Conservation (phyloP, 2,113 vertebrate species). For the Centrocercus urophasianus region DNA sequence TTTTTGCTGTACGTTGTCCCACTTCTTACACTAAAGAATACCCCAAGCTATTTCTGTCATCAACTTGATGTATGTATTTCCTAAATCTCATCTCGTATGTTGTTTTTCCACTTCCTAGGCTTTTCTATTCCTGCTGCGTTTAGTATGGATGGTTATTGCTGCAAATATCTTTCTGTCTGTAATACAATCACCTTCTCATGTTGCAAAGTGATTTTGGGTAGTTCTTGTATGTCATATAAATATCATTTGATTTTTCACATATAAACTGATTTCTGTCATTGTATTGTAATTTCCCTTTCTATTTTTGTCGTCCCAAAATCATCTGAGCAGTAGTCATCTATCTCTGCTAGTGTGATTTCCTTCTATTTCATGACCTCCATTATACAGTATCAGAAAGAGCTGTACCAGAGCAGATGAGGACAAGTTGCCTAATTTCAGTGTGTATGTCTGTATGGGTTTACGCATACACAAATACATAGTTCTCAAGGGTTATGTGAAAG, state of each 20-base stretch:
- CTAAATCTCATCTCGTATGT: neutral
- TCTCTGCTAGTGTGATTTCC: constrained; percentile 22
- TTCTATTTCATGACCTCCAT: neutral
- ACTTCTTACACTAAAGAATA: neutral
- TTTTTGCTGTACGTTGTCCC: neutral
- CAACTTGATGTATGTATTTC: neutral
- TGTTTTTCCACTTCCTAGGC: neutral
- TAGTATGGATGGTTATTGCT: neutral
- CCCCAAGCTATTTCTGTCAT: constrained; percentile 12
- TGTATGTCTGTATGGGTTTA: neutral
- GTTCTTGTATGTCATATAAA: neutral
- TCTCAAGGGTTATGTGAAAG: neutral
- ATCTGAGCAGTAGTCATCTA: neutral
- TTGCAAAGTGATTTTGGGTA: neutral
- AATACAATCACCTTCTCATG: neutral
- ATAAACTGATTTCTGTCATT: constrained; percentile 35
- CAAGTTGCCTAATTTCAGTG: neutral
- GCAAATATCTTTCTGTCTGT: neutral
- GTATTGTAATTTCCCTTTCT: neutral
- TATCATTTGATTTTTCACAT: constrained; percentile 15
- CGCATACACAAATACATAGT: neutral
- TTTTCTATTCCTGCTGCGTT: neutral
- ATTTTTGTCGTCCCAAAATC: constrained; percentile 34
- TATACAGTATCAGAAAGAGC: neutral
- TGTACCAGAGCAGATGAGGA: neutral